Base-by-base conservation (phyloP, 2,888 invertebrate genomes). In the Drosophila siamana region DNA sequence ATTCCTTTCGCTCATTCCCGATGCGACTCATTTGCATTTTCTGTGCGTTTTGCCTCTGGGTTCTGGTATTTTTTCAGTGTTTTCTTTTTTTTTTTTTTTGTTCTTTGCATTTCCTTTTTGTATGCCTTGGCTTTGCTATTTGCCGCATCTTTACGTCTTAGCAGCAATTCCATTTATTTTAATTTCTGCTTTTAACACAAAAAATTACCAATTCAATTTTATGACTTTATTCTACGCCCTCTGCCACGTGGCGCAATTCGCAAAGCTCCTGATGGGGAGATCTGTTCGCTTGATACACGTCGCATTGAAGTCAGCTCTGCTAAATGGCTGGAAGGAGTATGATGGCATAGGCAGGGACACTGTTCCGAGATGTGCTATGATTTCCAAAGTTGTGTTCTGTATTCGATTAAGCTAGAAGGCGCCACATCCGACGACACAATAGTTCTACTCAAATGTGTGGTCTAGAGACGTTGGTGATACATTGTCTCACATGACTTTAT, bases 121-220 rank as follows among this genome's bases (percentile, higher is more conserved):
- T 68, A 36, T 51, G 56, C 52, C 60, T 71, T 75, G 64, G 59
- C 66, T 69, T 68, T 56, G 73, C 69, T 64, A 66, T 78, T 76
- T 67, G 63, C 56, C 69, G 69, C 74, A 70, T 70, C 66, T 78
- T 66, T 63, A 63, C 78, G 78, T 85, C 86, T 89, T 86, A 79
- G 88, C 88, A 79, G 74, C 86, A 86, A 86, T 89, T 86, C 89
- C 87, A 86, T 86, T 89, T 89, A 86, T 86, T 86, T 86, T 86
- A 86, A 89, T 86, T 86, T 86, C 86, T 86, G 82, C 89, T 89
- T 82, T 89, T 89, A 86, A 86, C 89, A 82, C 84, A 80, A 80
- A 89, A 83, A 90, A 88, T 89, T 89, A 88, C 89, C 90, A 89
- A 90, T 89, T 90, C 90, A 89, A 88, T 88, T 89, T 90, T 82